Conservation (phyloP, 2,888 invertebrate species). For the Melanostoma mellinum region DNA sequence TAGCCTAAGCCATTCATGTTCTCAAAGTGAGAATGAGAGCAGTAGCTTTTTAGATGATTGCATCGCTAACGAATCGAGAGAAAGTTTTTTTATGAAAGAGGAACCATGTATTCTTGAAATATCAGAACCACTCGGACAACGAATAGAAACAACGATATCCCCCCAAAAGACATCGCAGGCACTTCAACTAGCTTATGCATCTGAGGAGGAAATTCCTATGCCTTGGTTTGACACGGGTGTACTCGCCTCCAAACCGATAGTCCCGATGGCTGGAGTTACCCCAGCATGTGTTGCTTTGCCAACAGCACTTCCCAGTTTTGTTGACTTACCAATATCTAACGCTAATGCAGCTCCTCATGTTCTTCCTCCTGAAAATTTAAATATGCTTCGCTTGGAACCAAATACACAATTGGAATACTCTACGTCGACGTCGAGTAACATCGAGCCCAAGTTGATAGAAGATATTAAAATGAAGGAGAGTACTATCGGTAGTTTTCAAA, state of each 20-base stretch:
- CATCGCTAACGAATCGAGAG: conserved; percentile 29
- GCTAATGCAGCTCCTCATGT: conserved; percentile 6
- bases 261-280: conserved; percentile 85
- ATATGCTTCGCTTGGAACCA: conserved; percentile 50
- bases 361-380: conserved; percentile 37
- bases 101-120: conserved; percentile 21
- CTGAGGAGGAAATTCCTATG: conserved; percentile 89
- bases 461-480: conserved; percentile 62
- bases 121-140: background rate
- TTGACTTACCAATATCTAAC: conserved; percentile 78
- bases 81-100: conserved; percentile 1
- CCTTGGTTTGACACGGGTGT: conserved; percentile 90
- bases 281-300: conserved; percentile 81
- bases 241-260: conserved; percentile 84
- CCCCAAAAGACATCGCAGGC: conserved; percentile 83
- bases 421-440: conserved; percentile 1
- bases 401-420: conserved; percentile 47
- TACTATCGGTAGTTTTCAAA: conserved; percentile 24
- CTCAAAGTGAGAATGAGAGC: conserved; percentile 68
- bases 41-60: conserved; percentile 58
- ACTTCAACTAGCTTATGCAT: conserved; percentile 88
- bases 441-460: conserved; percentile 34
- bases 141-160: conserved; percentile 74
- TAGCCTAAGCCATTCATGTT: conserved; percentile 60
- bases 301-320: conserved; percentile 81